Conservation (phyloP, 2,888 invertebrate species). For the Acleris holmiana region DNA sequence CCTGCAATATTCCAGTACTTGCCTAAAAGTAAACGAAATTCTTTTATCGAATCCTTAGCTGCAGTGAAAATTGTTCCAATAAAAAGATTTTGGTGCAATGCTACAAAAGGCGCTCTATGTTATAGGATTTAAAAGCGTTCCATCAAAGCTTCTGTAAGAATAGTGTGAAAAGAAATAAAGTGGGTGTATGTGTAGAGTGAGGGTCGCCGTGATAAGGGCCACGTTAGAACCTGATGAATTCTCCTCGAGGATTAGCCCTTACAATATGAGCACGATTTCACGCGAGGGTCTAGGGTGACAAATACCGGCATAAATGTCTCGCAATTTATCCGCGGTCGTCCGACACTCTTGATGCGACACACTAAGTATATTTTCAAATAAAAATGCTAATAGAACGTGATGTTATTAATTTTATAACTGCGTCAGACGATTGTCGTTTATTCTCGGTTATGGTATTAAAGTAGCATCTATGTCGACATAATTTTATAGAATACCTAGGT, state of each 20-base stretch:
- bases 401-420: conserved; percentile 45
- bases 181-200: conserved; percentile 59
- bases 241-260: conserved; percentile 77
- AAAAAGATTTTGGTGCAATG: conserved; percentile 21
- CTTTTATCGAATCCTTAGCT: conserved; percentile 15
- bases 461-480: too few relatives aligned
- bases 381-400: conserved; percentile 74
- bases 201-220: conserved; percentile 67
- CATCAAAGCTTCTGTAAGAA: conserved; percentile 12
- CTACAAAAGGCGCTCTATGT: conserved; percentile 10
- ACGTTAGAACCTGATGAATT: conserved; percentile 75
- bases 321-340: conserved; percentile 66
- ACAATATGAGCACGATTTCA: conserved; percentile 81
- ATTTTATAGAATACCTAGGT: too few relatives aligned
- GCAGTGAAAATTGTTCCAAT: conserved; percentile 16
- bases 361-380: conserved; percentile 73
- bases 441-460: too few relatives aligned
- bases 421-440: too few relatives aligned
- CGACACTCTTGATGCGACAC: conserved; percentile 46
- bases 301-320: conserved; percentile 65
- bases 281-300: conserved; percentile 63
- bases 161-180: conserved; percentile 61
- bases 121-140: conserved; percentile 14
- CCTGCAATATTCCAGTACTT: conserved; percentile 11
- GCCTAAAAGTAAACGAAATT: conserved; percentile 20